Evolutionary conservation across 64 coral and sea anemone species (phyloP), one percentile per base, ranked within the genome.

Genomic region (Montipora efflorescens): DNA sequence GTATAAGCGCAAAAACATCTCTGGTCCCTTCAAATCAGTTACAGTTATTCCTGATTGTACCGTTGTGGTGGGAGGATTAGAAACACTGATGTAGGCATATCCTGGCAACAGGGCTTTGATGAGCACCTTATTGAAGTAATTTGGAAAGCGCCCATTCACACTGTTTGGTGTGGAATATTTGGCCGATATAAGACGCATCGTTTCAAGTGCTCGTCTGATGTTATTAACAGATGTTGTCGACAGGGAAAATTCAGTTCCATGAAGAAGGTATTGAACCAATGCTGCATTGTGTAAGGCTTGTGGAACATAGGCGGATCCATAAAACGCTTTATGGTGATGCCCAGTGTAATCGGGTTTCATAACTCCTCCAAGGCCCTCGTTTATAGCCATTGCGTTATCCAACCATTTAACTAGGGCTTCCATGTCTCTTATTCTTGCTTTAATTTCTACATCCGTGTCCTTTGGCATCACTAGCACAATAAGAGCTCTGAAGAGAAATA

Each of bases 261-360:
- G 53, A 18, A 75, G 61, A 67, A 95, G 89, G 28, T 87, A 91
- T 11, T 87, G 76, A 11, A 91, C 76, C 2, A 95, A 22, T 12
- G 89, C 81, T 7, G 89, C 89, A 5, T 48, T 87, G 19, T 95
- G 94, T 14, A 91, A 55, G 15, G 89, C 94, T 15, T 80, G 81
- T 45, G 94, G 82, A 7, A 77, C 89, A 28, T 95, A 95, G 7
- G 73, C 94, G 3, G 81, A 70, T 19, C 80, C 94, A 79, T 95
- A 95, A 18, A 95, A 95, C 2, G 80, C 77, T 59, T 91, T 84
- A 50, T 95, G 94, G 81, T 95, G 89, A 87, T 87, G 87, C 57
- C 55, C 83, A 0, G 81, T 80, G 44, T 44, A 95, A 53, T 95
- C 94, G 7, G 94, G 94, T 59, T 95, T 95, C 22, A 95, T 81